Conservation (phyloP, 1,140 invertebrate genomes). For the Coelopa frigida region DNA sequence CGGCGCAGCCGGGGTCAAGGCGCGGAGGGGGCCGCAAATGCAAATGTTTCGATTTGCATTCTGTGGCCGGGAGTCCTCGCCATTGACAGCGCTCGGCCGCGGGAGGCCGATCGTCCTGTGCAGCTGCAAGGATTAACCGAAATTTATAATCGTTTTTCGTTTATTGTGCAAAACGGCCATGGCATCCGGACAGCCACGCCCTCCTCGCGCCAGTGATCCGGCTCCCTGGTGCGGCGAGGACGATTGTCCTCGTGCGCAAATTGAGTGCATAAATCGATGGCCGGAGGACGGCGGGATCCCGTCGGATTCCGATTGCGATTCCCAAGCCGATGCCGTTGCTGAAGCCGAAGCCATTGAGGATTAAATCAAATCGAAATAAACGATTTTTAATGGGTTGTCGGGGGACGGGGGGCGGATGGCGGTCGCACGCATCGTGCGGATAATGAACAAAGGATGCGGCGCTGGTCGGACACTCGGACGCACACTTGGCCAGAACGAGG, state of each 20-base stretch:
- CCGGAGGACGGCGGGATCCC: not conserved
- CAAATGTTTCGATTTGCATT: not conserved
- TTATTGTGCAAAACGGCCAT: conserved; percentile 10
- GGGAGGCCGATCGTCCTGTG: not conserved
- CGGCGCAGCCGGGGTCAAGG: not conserved
- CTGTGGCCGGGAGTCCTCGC: not conserved
- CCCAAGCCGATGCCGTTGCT: not conserved
- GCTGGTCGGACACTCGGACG: conserved; percentile 4
- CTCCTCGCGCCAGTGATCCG: too few relatives aligned
- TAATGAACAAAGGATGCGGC: too few relatives aligned
- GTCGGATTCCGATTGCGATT: not conserved
- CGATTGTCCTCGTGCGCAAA: conserved; percentile 21
- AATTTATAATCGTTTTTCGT: conserved; percentile 40
- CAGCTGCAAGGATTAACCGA: conserved; percentile 40
- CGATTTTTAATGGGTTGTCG: conserved; percentile 43
- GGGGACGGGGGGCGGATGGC: too few relatives aligned
- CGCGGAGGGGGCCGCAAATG: not conserved
- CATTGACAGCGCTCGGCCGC: not conserved
- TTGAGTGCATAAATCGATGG: conserved; percentile 42
- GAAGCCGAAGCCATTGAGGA: conserved; percentile 32
- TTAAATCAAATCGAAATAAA: conserved; percentile 46
- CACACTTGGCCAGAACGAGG: conserved; percentile 45
- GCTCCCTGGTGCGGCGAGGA: too few relatives aligned
- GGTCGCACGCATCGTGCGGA: too few relatives aligned
- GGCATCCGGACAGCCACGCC: conserved; percentile 3